Conservation (phyloP, 2,888 invertebrate genomes). For the Electrophaes corylata region DNA sequence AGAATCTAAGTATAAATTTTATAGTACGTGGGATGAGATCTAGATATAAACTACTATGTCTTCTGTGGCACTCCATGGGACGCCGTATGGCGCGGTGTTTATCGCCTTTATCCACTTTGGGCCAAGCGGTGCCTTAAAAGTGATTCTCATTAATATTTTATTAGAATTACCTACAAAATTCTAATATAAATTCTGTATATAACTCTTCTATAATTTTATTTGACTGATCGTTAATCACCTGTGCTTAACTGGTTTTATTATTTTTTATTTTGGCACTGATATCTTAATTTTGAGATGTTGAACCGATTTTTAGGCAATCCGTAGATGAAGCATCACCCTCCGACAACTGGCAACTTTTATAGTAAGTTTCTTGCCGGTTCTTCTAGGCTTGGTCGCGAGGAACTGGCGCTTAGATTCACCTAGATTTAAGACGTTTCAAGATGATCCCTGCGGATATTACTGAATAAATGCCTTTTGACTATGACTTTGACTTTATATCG, state of each 20-base stretch:
- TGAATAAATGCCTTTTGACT: too few relatives aligned
- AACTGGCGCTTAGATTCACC: too few relatives aligned
- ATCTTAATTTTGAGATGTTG: background rate
- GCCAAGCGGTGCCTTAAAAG: conserved; percentile 32
- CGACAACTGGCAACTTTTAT: too few relatives aligned
- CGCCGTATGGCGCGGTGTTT: conserved; percentile 73
- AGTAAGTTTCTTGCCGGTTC: too few relatives aligned
- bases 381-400: too few relatives aligned
- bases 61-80: conserved; percentile 59
- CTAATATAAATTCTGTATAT: conserved; percentile 24
- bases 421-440: too few relatives aligned
- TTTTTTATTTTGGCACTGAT: conserved; percentile 1
- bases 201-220: conserved; percentile 25
- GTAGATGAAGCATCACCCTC: too few relatives aligned
- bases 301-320: too few relatives aligned
- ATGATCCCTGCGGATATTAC: too few relatives aligned
- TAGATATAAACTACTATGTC: conserved; percentile 2
- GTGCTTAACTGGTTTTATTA: conserved; percentile 15
- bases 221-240: conserved; percentile 11
- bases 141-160: conserved; percentile 34
- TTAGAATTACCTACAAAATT: conserved; percentile 22
- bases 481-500: too few relatives aligned
- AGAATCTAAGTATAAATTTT: too few relatives aligned
- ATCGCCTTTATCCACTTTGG: conserved; percentile 44
- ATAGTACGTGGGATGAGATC: background rate